A percentile compares a stretch with the other conserved stretches of the same genome.
These are phyloP conservation scores for Uromys caudimaculatus DNA, from an alignment of 2,797 vertebrate species.

Conservation along the genomic window DNA sequence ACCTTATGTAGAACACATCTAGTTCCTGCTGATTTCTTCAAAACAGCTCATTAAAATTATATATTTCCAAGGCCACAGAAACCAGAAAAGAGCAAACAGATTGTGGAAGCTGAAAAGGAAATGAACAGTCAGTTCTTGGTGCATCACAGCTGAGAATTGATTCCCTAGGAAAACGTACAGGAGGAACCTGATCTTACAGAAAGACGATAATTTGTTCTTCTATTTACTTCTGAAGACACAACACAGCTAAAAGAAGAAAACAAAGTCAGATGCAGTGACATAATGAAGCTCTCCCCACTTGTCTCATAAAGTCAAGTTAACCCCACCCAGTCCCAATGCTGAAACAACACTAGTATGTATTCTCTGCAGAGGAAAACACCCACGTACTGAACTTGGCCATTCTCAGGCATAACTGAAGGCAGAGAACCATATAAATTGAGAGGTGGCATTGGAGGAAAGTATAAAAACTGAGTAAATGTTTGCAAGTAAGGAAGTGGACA, in stretches of 20 bases:
- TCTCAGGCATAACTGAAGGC: background rate
- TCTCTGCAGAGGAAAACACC: slow-evolving; percentile 39
- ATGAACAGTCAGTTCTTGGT: background rate
- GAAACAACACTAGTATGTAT: background rate
- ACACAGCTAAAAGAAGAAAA: background rate
- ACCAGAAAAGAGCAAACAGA: slow-evolving; percentile 23
- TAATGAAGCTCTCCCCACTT: background rate
- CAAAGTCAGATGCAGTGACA: background rate
- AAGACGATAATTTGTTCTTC: slow-evolving; percentile 14
- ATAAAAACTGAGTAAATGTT: background rate
- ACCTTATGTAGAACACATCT: background rate
- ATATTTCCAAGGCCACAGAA: slow-evolving; percentile 18
- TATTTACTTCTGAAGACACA: background rate
- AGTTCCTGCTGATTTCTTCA: slow-evolving; percentile 29
- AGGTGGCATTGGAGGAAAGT: background rate
- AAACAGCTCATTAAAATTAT: background rate
- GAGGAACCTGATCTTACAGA: slow-evolving; percentile 31
- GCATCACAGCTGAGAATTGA: background rate
- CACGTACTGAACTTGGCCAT: background rate
- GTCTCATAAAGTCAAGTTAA: background rate
- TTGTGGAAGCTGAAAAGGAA: slow-evolving; percentile 39
- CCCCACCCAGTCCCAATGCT: background rate
- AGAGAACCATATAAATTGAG: background rate
- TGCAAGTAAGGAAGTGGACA: background rate
- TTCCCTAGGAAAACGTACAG: background rate